Evolutionary conservation across 2,888 invertebrate species (phyloP), one percentile per base, ranked within the genome.

Genomic region (Dimorphilus gyrociliatus): DNA sequence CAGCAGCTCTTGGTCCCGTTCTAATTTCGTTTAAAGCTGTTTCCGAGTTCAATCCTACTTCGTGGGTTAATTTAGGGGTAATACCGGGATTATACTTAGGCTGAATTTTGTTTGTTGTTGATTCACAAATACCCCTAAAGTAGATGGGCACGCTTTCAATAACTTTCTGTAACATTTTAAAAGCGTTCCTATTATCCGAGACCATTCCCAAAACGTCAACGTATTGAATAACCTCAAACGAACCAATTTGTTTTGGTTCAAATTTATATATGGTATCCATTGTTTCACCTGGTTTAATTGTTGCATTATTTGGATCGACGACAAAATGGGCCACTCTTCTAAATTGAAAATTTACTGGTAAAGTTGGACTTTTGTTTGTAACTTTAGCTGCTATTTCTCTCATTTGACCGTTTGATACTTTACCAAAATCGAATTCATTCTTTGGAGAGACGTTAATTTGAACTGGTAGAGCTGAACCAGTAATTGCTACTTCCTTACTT

Each of bases 391-490:
- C 32, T 4, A 48, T 40, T 32, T 58, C 55, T 3, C 50, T 50
- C 41, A 51, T 51, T 32, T 56, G 53, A 1, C 53, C 54, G 1
- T 59, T 53, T 5, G 45, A 47, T 34, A 55, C 55, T 37, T 51
- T 47, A 4, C 57, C 58, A 39, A 60, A 60, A 36, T 60, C 51
- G 34, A 48, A 50, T 29, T 46, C 48, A 15, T 39, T 39, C n/a
- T 47, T 40, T 5, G 59, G 55, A 6, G 30, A 26, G 7, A 61
- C 46, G 23, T 44, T 40, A 21, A 61, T 33, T 16, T 54, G 36
- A 2, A 62, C 58, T 4, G 62, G 60, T 15, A 60, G 40, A 1
- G 62, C 60, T 23, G 60, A 60, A n/a, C 53, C 62, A 4, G 57
- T 57, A 38, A 62, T 37, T 1, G 60, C 58, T n/a, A 62, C 42